A percentile compares a stretch with the other conserved stretches of the same genome.
Conservation (phyloP, 2,888 invertebrate genomes). For the Therioaphis trifolii region DNA sequence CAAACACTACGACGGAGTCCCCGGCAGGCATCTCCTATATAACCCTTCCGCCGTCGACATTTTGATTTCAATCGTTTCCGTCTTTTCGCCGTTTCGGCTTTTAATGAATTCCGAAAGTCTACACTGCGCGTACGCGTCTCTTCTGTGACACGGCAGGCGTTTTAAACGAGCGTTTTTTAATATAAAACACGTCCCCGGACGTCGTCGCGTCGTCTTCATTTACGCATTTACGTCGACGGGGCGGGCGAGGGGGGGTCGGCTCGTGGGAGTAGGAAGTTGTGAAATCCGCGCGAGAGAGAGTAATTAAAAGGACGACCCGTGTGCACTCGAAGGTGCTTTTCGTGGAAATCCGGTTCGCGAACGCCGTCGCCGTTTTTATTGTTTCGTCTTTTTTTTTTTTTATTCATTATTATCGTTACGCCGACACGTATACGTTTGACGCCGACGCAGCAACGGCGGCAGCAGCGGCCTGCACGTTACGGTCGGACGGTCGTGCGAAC, state of each 20-base stretch:
- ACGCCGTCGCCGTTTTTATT: too few species aligned
- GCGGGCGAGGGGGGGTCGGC: too few species aligned
- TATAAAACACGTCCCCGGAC: neutral
- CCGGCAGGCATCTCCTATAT: neutral
- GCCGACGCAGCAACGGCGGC: neutral
- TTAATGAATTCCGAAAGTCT: conserved; percentile 53
- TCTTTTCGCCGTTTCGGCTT: conserved; percentile 7
- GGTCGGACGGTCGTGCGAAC: conserved; percentile 37
- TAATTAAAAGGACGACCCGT: neutral
- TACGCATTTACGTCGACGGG: too few species aligned
- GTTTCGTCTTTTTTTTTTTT: neutral
- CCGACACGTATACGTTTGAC: neutral
- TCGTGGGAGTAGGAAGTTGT: too few species aligned
- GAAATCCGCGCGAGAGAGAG: neutral
- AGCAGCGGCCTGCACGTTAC: neutral
- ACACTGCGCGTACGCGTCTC: neutral
- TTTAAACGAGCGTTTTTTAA: conserved; percentile 39
- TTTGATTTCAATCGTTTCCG: conserved; percentile 49
- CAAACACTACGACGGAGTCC: neutral
- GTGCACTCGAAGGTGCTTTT: neutral
- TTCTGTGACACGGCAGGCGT: neutral
- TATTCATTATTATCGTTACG: neutral
- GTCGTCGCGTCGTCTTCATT: neutral
- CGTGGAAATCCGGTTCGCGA: neutral
- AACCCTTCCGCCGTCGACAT: conserved; percentile 17